Percentiles rank a stretch among this genome's conserved stretches.
These are phyloP conservation scores for Ciona savignyi DNA, from an alignment of 23 tunicate genomes.

Conservation along the genomic window DNA sequence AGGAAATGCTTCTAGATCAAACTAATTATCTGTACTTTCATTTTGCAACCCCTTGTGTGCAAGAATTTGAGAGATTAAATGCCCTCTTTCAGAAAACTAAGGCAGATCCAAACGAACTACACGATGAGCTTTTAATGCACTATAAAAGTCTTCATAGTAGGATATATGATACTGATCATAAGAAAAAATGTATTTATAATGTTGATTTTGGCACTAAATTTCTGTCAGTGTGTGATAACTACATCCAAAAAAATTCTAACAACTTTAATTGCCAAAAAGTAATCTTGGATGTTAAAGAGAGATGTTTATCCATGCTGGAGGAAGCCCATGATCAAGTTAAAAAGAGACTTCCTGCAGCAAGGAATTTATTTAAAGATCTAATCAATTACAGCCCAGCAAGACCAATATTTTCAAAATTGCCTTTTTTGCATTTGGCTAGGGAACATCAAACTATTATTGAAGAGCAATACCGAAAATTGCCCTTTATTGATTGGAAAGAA, in stretches of 20 bases:
- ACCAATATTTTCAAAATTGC: constrained; percentile 12
- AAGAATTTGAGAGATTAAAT: constrained; percentile 28
- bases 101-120: no score
- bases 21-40: constrained; percentile 24
- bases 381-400: no score
- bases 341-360: constrained; percentile 7
- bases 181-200: no score
- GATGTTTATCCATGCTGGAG: constrained; percentile 2
- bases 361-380: constrained; percentile 10
- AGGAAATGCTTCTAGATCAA: constrained; percentile 19
- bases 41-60: constrained; percentile 22
- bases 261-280: constrained; percentile 1
- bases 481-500: no score
- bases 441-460: neutral
- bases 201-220: constrained; percentile 19
- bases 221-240: constrained; percentile 3
- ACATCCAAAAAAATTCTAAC: constrained; percentile 1
- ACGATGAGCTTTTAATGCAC: no score
- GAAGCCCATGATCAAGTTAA: constrained; percentile 13
- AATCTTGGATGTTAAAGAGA: neutral
- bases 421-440: constrained; percentile 7
- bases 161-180: no score
- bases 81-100: no score
- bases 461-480: no score
- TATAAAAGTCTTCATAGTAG: no score